Conservation (phyloP, 2,888 invertebrate genomes). For the Muscina levida region DNA sequence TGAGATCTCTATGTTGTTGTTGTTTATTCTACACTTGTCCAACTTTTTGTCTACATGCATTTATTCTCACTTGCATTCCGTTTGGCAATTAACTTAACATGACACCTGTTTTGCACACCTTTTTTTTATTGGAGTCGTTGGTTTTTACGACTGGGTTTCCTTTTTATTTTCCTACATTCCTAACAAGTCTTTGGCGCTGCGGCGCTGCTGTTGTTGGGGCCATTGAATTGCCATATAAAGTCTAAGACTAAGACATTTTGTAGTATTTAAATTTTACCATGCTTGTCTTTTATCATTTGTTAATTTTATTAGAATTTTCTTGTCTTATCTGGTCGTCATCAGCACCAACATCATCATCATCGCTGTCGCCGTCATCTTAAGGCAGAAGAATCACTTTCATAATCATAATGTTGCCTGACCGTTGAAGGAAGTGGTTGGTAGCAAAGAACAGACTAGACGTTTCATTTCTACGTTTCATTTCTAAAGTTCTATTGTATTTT, state of each 20-base stretch:
- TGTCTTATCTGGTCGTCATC: slow-evolving; percentile 6
- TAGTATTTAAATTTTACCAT: slow-evolving; percentile 29
- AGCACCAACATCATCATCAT: neutral
- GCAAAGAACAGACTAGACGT: neutral
- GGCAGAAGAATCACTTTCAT: slow-evolving; percentile 20
- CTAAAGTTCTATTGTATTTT: slow-evolving; percentile 54
- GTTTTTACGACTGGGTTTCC: slow-evolving; percentile 16
- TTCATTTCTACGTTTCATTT: neutral
- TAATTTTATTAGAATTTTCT: slow-evolving; percentile 26
- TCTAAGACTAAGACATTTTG: too few relatives aligned
- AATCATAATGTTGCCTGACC: too few relatives aligned
- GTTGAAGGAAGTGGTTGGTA: neutral
- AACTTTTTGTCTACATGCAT: neutral
- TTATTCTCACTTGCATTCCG: slow-evolving; percentile 53
- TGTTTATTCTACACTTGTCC: slow-evolving; percentile 36
- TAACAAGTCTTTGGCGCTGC: slow-evolving; percentile 13
- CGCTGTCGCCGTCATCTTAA: neutral
- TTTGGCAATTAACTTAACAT: slow-evolving; percentile 66
- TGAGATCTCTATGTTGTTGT: slow-evolving; percentile 39
- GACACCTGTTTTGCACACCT: slow-evolving; percentile 66
- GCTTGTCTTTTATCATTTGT: slow-evolving; percentile 35
- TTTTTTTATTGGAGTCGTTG: slow-evolving; percentile 48
- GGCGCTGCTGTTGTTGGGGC: neutral
- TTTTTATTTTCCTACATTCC: slow-evolving; percentile 33
- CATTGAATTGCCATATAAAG: too few relatives aligned